Evolutionary conservation across 92 coral and sea anemone species (phyloP).

Genomic region (Actinernus sp.): DNA sequence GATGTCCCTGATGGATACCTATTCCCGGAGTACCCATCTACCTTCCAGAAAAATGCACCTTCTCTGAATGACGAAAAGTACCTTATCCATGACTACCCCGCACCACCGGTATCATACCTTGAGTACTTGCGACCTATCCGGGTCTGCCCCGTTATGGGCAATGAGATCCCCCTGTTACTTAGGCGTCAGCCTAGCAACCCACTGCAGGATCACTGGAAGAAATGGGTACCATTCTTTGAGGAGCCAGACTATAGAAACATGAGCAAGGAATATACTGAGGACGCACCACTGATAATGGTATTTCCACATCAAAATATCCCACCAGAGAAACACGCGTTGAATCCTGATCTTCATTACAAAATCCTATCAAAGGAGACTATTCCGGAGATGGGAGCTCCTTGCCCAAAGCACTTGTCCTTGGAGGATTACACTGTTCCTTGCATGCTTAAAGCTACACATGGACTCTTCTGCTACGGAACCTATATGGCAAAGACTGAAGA

Average conservation of each 20-base stretch:
- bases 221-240: conserved; percentile 78
- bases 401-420: conserved; percentile 75
- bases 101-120: no score
- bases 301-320: conserved; percentile 77
- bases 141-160: conserved; percentile 79
- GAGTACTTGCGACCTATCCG: conserved; percentile 66
- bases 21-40: no score
- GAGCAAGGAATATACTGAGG: conserved; percentile 74
- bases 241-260: conserved; percentile 72
- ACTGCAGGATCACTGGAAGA: conserved; percentile 75
- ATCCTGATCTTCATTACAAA: conserved; percentile 83
- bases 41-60: no score
- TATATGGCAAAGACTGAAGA: conserved; percentile 63
- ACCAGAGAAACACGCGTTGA: conserved; percentile 75
- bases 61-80: no score
- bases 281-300: conserved; percentile 48
- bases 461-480: conserved; percentile 64
- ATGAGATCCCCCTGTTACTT: conserved; percentile 69
- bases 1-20: no score
- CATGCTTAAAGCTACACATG: conserved; percentile 22
- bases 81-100: no score
- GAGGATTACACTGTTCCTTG: conserved; percentile 75
- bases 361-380: conserved; percentile 73
- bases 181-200: conserved; percentile 10
- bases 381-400: conserved; percentile 87